Base-by-base conservation (phyloP, 1,140 invertebrate species). In the Drosophila erecta region DNA sequence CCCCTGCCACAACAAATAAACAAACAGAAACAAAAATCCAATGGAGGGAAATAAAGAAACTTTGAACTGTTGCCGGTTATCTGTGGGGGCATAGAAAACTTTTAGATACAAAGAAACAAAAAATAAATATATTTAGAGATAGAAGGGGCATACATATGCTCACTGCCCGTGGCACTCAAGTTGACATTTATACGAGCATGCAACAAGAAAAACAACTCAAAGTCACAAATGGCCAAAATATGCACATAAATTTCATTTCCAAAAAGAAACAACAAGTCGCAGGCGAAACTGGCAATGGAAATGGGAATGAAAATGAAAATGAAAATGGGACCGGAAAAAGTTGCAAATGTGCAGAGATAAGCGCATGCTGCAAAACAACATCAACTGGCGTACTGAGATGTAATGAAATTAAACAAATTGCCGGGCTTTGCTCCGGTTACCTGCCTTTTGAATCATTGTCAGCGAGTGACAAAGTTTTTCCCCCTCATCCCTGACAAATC, bases 331-430 rank as follows among this genome's bases (percentile, higher is more conserved):
- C 15, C 62, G 49, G 43, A 50, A 49, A 65, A 80, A 77, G 62
- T 87, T 74, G 74, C 81, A 81, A 85, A 85, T 85, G 83, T 65
- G 69, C 64, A 75, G 44, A 75, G 81, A 85, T 87, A 85, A 85
- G 69, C 67, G 74, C 74, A 73, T 65, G 46, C 53, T 54, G 66
- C 53, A 72, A 71, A 41, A 46, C 51, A 76, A 58, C 60, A 76
- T 59, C 74, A 65, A 53, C 69, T 60, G 47, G 59, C 46, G 33
- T 51, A 37, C 53, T 53, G 56, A 72, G 56, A 79, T 84, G 70
- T 76, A 71, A 84, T 80, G 72, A 85, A 85, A 80, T 85, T 76
- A 85, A 85, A 79, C 76, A 85, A 85, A 85, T 79, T 79, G 81
- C 76, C 65, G 24, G 47, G 71, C 57, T 64, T 56, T 79, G 75